These are phyloP conservation scores for Hartigia nigra DNA, from an alignment of 2,888 invertebrate genomes.

Conservation along the genomic window DNA sequence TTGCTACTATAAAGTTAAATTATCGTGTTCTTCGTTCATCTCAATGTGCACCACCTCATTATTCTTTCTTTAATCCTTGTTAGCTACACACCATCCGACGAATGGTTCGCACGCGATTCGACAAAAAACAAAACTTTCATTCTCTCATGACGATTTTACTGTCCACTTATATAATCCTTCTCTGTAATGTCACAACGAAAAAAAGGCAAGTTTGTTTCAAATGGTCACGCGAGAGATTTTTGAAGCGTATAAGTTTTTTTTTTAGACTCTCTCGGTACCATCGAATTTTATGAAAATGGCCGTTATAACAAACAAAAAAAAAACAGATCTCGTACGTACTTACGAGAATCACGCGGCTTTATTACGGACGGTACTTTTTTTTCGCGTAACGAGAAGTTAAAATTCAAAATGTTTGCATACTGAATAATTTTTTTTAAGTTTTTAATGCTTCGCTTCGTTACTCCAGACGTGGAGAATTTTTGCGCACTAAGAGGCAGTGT, in stretches of 20 bases:
- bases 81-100: conserved; percentile 16
- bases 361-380: background rate
- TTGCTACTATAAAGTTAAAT: conserved; percentile 38
- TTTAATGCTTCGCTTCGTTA: background rate
- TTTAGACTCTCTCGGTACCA: background rate
- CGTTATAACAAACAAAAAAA: background rate
- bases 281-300: background rate
- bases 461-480: background rate
- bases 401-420: background rate
- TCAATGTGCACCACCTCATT: background rate
- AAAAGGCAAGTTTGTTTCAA: background rate
- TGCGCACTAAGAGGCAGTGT: background rate
- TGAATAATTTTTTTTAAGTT: background rate
- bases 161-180: no score
- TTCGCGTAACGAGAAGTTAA: background rate
- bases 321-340: background rate
- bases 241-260: background rate
- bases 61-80: background rate
- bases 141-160: background rate
- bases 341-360: background rate
- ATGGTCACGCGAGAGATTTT: background rate
- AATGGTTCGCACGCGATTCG: conserved; percentile 37
- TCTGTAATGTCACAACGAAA: no score
- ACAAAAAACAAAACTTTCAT: conserved; percentile 42
- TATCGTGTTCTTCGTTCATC: conserved; percentile 21